A percentile compares a stretch with the other conserved stretches of the same genome.
These are phyloP conservation scores for Protosalanx chinensis DNA, from an alignment of 2,797 vertebrate genomes.

Conservation along the genomic window DNA sequence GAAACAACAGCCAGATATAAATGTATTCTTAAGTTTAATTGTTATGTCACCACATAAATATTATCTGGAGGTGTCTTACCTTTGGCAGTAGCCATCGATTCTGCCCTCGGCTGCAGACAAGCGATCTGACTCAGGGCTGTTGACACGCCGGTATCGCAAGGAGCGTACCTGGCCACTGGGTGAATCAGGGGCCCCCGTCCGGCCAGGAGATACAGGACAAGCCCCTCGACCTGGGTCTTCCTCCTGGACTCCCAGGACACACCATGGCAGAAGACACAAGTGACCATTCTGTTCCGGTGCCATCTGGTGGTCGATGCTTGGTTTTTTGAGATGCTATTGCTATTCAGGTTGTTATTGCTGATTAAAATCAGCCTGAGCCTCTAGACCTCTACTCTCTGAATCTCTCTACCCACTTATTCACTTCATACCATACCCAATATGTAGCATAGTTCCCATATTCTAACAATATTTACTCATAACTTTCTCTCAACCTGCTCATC, in stretches of 20 bases:
- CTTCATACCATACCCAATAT: too few relatives aligned
- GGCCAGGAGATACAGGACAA: slow-evolving; percentile 83
- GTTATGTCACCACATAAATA: not conserved
- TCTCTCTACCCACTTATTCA: too few relatives aligned
- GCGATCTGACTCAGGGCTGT: slow-evolving; percentile 92
- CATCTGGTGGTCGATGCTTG: not conserved
- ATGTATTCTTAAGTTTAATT: too few relatives aligned
- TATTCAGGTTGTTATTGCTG: too few relatives aligned
- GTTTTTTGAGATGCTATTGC: too few relatives aligned
- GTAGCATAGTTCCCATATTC: too few relatives aligned
- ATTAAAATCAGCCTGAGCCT: too few relatives aligned
- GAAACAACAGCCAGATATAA: too few relatives aligned
- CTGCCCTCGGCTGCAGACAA: slow-evolving; percentile 88
- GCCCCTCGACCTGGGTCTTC: slow-evolving; percentile 82
- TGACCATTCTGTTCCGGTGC: not conserved
- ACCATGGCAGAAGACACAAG: not conserved
- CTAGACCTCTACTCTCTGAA: too few relatives aligned
- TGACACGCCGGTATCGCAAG: slow-evolving; percentile 84
- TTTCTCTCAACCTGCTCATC: too few relatives aligned
- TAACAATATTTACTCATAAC: too few relatives aligned
- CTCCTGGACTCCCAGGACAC: slow-evolving; percentile 78
- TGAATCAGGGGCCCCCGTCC: slow-evolving; percentile 82
- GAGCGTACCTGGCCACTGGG: slow-evolving; percentile 85
- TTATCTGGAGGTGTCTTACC: slow-evolving; percentile 64
- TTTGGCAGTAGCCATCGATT: slow-evolving; percentile 82